Conservation (phyloP, 2,113 vertebrate species). For the Nestor notabilis region DNA sequence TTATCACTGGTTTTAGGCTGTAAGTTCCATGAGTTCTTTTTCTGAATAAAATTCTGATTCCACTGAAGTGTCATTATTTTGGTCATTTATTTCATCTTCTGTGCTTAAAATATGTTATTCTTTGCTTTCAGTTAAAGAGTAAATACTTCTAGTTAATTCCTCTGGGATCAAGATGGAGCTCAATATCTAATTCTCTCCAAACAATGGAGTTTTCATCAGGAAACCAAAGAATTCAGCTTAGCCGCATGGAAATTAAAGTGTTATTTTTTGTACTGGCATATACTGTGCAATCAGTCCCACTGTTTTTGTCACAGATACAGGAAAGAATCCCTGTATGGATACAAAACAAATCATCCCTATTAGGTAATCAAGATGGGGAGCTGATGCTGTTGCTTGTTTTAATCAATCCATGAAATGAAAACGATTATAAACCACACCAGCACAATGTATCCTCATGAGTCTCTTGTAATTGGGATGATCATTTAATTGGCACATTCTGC, state of each 20-base stretch:
- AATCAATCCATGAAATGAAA: conserved; percentile 66
- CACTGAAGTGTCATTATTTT: background rate
- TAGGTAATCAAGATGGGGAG: conserved; percentile 46
- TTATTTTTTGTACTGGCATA: conserved; percentile 28
- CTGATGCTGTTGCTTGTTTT: conserved; percentile 46
- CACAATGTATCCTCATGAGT: conserved; percentile 46
- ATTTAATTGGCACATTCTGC: conserved; percentile 66
- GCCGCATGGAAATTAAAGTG: background rate
- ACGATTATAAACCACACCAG: conserved; percentile 39
- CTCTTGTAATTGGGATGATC: conserved; percentile 64
- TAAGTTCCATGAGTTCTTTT: background rate
- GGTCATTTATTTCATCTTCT: background rate
- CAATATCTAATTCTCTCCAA: background rate
- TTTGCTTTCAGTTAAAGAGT: background rate
- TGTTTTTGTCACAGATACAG: conserved; percentile 16
- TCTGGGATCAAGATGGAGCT: background rate
- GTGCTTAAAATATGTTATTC: background rate
- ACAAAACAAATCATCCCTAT: conserved; percentile 41
- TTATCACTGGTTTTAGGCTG: background rate
- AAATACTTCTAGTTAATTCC: background rate
- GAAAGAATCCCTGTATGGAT: background rate
- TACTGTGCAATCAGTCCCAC: background rate
- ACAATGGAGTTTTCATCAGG: background rate
- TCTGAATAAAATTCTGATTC: background rate
- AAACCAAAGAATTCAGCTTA: background rate